Evolutionary conservation across 2,888 invertebrate species (phyloP).

Genomic region (Amphipoea lucens): DNA sequence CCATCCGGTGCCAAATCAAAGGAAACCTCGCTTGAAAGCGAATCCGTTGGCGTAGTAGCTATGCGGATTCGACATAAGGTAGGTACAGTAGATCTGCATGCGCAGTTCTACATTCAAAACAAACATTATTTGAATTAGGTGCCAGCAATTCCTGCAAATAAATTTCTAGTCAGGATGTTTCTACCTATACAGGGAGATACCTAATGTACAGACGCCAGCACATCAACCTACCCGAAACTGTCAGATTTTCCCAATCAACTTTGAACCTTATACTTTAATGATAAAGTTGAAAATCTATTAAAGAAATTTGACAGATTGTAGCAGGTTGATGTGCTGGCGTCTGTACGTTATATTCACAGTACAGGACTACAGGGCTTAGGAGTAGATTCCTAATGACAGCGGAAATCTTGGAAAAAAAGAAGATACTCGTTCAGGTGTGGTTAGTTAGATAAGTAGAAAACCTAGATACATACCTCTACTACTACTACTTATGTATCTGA

Average conservation of each 20-base stretch:
- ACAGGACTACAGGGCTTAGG: too few relatives aligned
- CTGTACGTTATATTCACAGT: too few relatives aligned
- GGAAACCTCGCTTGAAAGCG: neutral
- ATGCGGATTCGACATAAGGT: neutral
- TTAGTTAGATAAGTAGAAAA: neutral
- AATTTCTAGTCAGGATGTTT: too few relatives aligned
- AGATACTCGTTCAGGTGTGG: neutral
- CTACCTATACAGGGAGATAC: too few relatives aligned
- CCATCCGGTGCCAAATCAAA: neutral
- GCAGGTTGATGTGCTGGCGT: too few relatives aligned
- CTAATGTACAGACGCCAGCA: too few relatives aligned
- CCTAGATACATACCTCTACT: constrained; percentile 78
- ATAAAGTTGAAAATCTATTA: too few relatives aligned
- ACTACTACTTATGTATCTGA: constrained; percentile 88
- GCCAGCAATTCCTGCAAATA: neutral
- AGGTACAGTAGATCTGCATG: neutral
- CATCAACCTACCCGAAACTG: too few relatives aligned
- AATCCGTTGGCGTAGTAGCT: neutral
- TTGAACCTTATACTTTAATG: too few relatives aligned
- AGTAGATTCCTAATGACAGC: too few relatives aligned
- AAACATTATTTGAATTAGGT: neutral
- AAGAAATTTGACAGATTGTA: too few relatives aligned
- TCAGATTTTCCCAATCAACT: too few relatives aligned
- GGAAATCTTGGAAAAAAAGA: neutral
- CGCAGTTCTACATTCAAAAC: neutral